A percentile compares a stretch with the other conserved stretches of the same genome.
phyloP scores from a whole-genome alignment of 2,888 invertebrate genomes.

The Arenicola marina region DNA sequence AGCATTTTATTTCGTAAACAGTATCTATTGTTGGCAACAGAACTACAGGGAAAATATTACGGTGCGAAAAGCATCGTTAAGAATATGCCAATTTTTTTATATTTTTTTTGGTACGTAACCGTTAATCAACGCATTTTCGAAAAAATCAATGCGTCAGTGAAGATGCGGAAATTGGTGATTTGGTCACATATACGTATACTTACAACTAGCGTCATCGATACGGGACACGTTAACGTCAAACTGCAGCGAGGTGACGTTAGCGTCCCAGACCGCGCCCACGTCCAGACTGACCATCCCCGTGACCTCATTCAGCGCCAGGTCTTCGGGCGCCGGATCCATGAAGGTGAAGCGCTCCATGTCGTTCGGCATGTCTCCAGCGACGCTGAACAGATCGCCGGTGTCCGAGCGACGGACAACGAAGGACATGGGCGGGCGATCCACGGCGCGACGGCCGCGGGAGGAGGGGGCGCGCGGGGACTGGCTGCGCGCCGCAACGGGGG shows the following conservation, averaged over 20 bases:
- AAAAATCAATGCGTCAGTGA: no score
- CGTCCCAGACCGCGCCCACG: neutral
- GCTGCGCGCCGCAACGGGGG: neutral
- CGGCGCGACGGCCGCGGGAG: no score
- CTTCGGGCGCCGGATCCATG: neutral
- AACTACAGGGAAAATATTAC: neutral
- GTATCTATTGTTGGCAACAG: neutral
- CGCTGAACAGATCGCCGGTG: neutral
- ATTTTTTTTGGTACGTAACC: no score
- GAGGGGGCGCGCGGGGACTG: no score
- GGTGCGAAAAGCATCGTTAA: neutral
- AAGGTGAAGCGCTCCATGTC: neutral
- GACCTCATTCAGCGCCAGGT: neutral
- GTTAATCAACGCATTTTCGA: no score
- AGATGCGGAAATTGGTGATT: no score
- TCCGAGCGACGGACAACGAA: neutral
- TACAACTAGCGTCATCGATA: neutral
- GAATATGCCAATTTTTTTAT: neutral
- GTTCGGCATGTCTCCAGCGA: neutral
- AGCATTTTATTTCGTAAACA: neutral
- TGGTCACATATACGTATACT: neutral
- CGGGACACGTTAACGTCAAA: neutral
- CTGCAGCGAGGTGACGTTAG: neutral
- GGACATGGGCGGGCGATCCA: no score
- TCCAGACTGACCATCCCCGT: neutral